Percentiles rank a stretch among this genome's conserved stretches.
phyloP scores from a whole-genome alignment of 2,113 vertebrate genomes.

The Elephas maximus region DNA sequence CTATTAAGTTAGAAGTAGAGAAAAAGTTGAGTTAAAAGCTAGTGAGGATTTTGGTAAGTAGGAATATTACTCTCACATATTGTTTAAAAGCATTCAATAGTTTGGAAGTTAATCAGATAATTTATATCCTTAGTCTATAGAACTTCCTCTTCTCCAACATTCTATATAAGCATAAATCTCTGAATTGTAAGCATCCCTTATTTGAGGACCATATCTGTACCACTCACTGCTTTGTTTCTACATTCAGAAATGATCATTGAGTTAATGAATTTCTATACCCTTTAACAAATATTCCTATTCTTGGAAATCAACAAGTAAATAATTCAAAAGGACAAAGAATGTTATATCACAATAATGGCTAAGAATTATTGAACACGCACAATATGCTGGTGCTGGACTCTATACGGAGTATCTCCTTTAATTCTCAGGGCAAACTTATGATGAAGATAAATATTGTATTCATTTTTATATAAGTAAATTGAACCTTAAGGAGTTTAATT shows the following conservation, averaged over 20 bases:
- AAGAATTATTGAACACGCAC: neutral
- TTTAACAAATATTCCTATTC: neutral
- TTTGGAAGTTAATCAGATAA: neutral
- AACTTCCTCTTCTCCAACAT: neutral
- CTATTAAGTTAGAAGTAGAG: neutral
- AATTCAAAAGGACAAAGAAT: neutral
- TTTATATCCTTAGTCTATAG: neutral
- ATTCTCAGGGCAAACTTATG: neutral
- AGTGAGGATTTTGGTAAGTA: conserved; percentile 3
- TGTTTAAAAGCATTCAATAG: neutral
- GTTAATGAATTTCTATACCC: neutral
- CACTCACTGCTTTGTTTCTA: neutral
- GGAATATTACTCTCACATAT: neutral
- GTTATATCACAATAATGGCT: neutral
- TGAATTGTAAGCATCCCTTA: neutral
- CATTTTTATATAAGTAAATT: neutral
- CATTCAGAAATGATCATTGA: neutral
- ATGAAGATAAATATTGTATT: neutral
- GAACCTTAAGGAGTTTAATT: neutral
- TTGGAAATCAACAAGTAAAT: neutral
- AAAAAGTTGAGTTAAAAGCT: neutral
- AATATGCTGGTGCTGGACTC: neutral
- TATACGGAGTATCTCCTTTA: neutral
- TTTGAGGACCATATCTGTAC: neutral
- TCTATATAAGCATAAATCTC: neutral